Evolutionary conservation across 2,888 invertebrate species (phyloP), one percentile per base, ranked within the genome.

Genomic region (Autographa pulchrina): DNA sequence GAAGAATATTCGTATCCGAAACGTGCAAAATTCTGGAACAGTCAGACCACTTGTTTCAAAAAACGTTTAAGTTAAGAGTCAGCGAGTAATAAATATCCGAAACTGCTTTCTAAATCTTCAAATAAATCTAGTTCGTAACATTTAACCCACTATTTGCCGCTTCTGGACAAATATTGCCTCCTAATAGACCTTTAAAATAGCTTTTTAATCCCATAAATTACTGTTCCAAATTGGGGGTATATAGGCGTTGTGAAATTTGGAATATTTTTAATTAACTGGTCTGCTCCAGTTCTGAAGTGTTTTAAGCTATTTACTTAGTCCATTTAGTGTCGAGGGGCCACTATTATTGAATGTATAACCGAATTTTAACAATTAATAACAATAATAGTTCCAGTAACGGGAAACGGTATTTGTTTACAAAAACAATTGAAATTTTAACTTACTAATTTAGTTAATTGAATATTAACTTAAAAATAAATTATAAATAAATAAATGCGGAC

Each of bases 141-240:
- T 65, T 68, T 11, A 32, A 65, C 72, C 54, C 68, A 56, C 68
- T 68, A 62, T 78, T 79, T 62, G 31, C 25, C 56, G 67, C 56
- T 68, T n/a, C 4, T 65, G 72, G 65, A 72, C 75, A 78, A 78
- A 78, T 75, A 78, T 72, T 64, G 66, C 60, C 48, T 52, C 31
- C 52, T 69, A 78, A 69, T 72, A 78, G 74, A 66, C 62, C 18
- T 65, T 67, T 70, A 0, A 41, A 74, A 82, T 82, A 54, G 76
- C 74, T 81, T 82, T 82, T 82, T 82, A 82, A 83, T 82, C 83
- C 73, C 78, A 68, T 62, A 70, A 80, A 80, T 82, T 65, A 74
- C 71, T 66, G 38, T 70, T 56, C 48, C 59, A 73, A 72, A 72
- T 74, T 74, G 58, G 61, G 18, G 65, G 60, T 63, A 43, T 60